Evolutionary conservation across 2,797 vertebrate species (phyloP).

Genomic region (Scyliorhinus canicula): DNA sequence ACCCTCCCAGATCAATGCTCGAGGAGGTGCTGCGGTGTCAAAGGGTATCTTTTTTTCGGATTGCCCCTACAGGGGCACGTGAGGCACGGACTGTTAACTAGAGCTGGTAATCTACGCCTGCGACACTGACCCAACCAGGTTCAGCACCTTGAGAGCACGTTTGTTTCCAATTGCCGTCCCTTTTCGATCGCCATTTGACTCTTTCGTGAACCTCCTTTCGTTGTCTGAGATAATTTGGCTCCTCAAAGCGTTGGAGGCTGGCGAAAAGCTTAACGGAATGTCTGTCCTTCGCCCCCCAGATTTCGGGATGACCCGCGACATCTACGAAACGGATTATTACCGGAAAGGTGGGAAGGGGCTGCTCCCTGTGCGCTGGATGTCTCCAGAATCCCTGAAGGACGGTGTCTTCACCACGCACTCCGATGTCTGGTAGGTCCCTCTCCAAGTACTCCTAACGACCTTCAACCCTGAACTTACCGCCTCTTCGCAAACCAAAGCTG

Average conservation of each 20-base stretch:
- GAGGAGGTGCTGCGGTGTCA: neutral
- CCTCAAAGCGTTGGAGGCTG: neutral
- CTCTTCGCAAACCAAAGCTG: neutral
- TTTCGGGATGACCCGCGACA: slow-evolving; percentile 98
- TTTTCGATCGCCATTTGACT: neutral
- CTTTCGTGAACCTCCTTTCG: neutral
- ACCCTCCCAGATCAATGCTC: neutral
- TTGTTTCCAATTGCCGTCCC: neutral
- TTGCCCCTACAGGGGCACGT: no score
- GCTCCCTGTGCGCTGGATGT: slow-evolving; percentile 98
- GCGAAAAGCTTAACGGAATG: neutral
- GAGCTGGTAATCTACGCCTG: no score
- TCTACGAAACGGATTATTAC: slow-evolving; percentile 99
- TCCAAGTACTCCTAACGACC: neutral
- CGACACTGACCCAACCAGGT: neutral
- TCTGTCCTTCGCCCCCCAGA: slow-evolving; percentile 57
- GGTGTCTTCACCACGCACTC: slow-evolving; percentile 98
- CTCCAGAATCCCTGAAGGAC: slow-evolving; percentile 92
- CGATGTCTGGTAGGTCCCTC: slow-evolving; percentile 84
- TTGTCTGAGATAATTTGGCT: neutral
- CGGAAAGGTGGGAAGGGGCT: slow-evolving; percentile 96
- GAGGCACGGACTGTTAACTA: no score
- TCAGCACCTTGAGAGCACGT: neutral
- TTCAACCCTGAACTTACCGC: neutral
- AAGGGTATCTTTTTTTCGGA: neutral